Conservation (phyloP, 2,797 vertebrate genomes). For the Clamator glandarius region DNA sequence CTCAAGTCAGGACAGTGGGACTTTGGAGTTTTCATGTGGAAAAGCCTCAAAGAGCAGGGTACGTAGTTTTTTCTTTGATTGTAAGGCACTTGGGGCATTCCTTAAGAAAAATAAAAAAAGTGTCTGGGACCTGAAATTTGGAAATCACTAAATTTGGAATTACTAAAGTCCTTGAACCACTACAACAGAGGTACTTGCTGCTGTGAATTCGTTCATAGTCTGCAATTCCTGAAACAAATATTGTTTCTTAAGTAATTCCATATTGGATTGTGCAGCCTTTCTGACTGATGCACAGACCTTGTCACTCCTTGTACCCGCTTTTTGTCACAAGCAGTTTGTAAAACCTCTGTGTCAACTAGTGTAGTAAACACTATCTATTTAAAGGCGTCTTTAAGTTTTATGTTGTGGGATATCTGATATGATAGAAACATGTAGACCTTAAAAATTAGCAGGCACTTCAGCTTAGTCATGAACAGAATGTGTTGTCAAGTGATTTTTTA, state of each 20-base stretch:
- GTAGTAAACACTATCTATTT: not conserved
- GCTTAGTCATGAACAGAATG: not conserved
- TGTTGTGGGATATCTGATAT: not conserved
- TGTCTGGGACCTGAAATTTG: not conserved
- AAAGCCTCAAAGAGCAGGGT: rapidly evolving
- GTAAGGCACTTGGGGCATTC: not conserved
- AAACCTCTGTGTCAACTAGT: not conserved
- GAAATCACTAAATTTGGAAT: not conserved
- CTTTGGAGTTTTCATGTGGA: not conserved
- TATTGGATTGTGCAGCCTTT: not conserved
- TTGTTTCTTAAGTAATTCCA: not conserved
- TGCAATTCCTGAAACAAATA: not conserved
- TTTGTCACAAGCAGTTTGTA: not conserved
- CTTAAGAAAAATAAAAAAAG: not conserved
- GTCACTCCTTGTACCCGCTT: not conserved
- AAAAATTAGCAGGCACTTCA: not conserved
- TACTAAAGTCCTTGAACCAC: not conserved
- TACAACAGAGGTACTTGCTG: not conserved
- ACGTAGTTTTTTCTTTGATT: not conserved
- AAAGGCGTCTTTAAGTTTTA: not conserved
- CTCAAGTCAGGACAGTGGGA: rapidly evolving
- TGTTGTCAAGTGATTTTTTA: not conserved
- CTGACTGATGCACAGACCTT: not conserved
- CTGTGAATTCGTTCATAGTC: not conserved
- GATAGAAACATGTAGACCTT: not conserved